Conservation (phyloP, 1,140 invertebrate genomes). For the Daktulosphaira vitifoliae region DNA sequence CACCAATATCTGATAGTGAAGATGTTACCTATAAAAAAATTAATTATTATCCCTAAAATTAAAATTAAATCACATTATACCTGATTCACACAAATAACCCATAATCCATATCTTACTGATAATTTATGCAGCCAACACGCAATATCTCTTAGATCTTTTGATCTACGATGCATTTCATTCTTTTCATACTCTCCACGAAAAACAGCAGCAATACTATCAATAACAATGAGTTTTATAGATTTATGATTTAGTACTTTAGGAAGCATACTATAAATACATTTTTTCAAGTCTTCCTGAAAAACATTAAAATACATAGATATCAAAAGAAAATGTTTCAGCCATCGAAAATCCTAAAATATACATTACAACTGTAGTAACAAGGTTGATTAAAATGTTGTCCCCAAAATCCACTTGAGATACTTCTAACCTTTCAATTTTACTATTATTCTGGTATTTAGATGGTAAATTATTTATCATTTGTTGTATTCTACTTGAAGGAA, state of each 20-base stretch:
- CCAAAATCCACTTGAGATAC: conserved; percentile 41
- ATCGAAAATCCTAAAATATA: conserved; percentile 21
- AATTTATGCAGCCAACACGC: conserved; percentile 51
- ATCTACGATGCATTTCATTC: conserved; percentile 43
- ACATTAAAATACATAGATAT: no score
- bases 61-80: conserved; percentile 44
- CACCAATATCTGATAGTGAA: conserved; percentile 38
- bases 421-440: conserved; percentile 38
- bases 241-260: conserved; percentile 41
- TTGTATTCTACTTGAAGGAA: conserved; percentile 60
- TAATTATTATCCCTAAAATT: not conserved
- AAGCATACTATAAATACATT: conserved; percentile 50
- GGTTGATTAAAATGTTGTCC: conserved; percentile 53
- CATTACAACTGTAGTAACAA: conserved; percentile 50
- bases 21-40: conserved; percentile 43
- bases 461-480: conserved; percentile 43
- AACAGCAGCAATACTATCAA: conserved; percentile 67
- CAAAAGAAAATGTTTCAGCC: no score
- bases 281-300: conserved; percentile 50
- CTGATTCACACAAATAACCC: conserved; percentile 64
- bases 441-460: conserved; percentile 38
- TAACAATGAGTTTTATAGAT: conserved; percentile 54
- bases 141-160: conserved; percentile 52
- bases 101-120: conserved; percentile 48
- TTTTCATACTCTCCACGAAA: conserved; percentile 56